Base-by-base conservation (phyloP, 1,140 invertebrate genomes). In the Zaprionus vittiger region DNA sequence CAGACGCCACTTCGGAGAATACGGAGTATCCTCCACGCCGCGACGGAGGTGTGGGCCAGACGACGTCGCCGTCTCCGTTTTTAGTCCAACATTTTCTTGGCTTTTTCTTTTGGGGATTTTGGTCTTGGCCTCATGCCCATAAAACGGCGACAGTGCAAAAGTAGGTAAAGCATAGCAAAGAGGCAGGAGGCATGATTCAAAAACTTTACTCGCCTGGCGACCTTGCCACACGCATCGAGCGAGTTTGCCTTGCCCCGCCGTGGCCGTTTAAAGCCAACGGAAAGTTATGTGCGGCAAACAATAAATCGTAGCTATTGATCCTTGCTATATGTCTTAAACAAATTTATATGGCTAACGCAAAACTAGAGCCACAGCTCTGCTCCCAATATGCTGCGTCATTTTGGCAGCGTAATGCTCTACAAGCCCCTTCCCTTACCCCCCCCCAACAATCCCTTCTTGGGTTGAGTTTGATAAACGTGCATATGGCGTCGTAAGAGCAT, bases 281-380 rank as follows among this genome's bases (percentile, higher is more conserved):
- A 86, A 85, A 86, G 80, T 83, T 86, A 86, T 83, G 54, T 86
- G 80, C 80, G 83, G 77, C 84, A 79, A 74, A 87, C 85, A 82
- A 89, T 90, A 90, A 90, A 90, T 89, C 85, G 79, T 54, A 31
- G 81, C 79, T 85, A 90, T 90, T 90, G 85, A 90, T 90, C 85
- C 85, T 74, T 84, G 85, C 75, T 87, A 77, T 85, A 82, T 90
- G 85, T 77, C 85, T 90, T 90, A 81, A 84, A 90, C 85, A 90
- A 90, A 90, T 90, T 90, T 90, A 90, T 90, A 90, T 67, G 81
- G 85, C 85, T 54, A 76, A 81, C 81, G 81, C 81, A 90, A 85
- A 85, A 90, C 85, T 85, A 81, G 82, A 66, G 65, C 55, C 55
- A 28, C 34, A 34, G 47, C 83, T 72, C 67, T 69, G 57, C 63